Evolutionary conservation across 2,888 invertebrate genomes (phyloP), one percentile per base, ranked within the genome.

Genomic region (Seira musarum): DNA sequence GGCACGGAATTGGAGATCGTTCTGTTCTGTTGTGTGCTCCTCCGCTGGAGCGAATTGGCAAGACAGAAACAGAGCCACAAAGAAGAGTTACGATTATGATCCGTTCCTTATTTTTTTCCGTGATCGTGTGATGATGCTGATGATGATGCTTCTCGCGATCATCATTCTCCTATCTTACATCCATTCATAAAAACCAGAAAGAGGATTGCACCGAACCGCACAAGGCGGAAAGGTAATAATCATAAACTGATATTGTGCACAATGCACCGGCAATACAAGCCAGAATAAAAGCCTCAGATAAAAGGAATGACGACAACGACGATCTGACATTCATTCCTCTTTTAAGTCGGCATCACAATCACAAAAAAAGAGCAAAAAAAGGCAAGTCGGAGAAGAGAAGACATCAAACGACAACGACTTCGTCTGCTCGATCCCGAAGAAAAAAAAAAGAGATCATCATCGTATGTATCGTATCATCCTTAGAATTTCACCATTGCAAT

Each of bases 81-180:
- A 79, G 79, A 79, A 79, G 79, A 79, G 79, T 79, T 79, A 79
- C 79, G 79, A 79, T 79, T 79, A 79, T 79, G 72, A 67, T 25
- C 17, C 40, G 57, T n/a, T 60, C 46, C 10, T 46, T 63, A 30
- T 15, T 13, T 57, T 69, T 15, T 40, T 70, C 19, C 63, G 19
- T 65, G 66, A 74, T 73, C 65, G 74, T 65, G 64, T 72, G 53
- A 15, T 30, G 66, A 66, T 66, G 64, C 21, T 24, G 35, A 61
- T 22, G 35, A 35, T 75, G 68, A 75, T 68, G 75, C 61, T 63
- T 15, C 66, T 15, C n/a, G 10, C 24, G 67, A 67, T 67, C 53
- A 13, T 70, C 40, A 13, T 40, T 40, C 40, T 13, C 49, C 49
- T 49, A 49, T 49, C 49, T 24, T 63, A 25, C 35, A 21, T 53